Evolutionary conservation across 1,140 invertebrate species (phyloP).

Genomic region (Pentalonia nigronervosa): DNA sequence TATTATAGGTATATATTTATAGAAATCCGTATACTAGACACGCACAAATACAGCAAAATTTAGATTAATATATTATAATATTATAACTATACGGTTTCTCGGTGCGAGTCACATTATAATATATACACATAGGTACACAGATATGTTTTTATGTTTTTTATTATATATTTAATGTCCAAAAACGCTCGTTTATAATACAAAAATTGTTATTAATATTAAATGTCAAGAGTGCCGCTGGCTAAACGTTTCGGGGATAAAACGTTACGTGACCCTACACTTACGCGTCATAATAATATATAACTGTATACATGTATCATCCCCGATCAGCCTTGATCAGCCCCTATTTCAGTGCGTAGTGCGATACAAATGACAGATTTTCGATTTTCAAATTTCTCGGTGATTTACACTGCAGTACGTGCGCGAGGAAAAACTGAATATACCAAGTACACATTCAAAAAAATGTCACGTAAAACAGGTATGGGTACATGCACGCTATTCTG

Average conservation of each 20-base stretch:
- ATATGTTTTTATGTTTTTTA: background rate
- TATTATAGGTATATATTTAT: background rate
- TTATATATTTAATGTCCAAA: background rate
- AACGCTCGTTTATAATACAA: background rate
- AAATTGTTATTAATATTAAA: background rate
- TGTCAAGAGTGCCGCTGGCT: background rate
- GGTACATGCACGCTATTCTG: no score
- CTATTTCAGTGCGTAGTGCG: background rate
- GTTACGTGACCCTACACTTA: background rate
- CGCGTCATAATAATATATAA: no score
- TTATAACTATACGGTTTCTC: no score
- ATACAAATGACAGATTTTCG: background rate
- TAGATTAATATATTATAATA: background rate
- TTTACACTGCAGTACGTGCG: background rate
- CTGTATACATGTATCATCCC: no score
- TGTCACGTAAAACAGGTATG: no score
- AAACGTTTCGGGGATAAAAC: background rate
- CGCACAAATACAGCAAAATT: background rate
- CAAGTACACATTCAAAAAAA: background rate
- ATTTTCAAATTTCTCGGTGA: background rate
- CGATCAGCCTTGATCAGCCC: background rate
- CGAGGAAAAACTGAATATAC: background rate
- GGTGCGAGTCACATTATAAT: background rate
- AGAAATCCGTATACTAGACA: constrained; percentile 5
- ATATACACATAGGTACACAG: background rate